Conservation (phyloP, 2,113 vertebrate genomes). For the Halcyon malimbica region DNA sequence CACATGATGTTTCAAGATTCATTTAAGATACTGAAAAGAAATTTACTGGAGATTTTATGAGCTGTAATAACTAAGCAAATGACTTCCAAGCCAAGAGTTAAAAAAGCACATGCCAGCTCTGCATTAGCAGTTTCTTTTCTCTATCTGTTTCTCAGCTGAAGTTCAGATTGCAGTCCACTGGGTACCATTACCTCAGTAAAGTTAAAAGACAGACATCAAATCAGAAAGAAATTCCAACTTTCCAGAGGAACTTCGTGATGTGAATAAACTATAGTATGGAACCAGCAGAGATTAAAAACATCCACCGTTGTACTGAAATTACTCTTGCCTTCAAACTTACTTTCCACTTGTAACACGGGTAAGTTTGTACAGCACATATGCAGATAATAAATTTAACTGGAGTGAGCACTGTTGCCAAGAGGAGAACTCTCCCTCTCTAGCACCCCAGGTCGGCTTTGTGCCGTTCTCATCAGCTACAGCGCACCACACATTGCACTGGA, state of each 20-base stretch:
- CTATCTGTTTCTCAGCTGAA: conserved; percentile 61
- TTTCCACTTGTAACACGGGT: not conserved
- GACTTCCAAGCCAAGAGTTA: conserved; percentile 44
- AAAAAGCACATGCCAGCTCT: conserved; percentile 44
- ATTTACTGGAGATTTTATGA: conserved; percentile 55
- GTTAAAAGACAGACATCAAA: conserved; percentile 50
- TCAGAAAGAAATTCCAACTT: conserved; percentile 50
- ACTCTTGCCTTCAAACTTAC: conserved; percentile 9
- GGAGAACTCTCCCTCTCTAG: not conserved
- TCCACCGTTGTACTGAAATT: conserved; percentile 24
- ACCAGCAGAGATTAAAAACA: conserved; percentile 60
- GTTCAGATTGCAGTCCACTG: conserved; percentile 38
- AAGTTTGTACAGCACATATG: conserved; percentile 21
- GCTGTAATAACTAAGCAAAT: conserved; percentile 56
- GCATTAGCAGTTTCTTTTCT: conserved; percentile 46
- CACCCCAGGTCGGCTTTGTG: conserved; percentile 32
- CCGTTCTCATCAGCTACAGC: conserved; percentile 20
- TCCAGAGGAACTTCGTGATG: not conserved
- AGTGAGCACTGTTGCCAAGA: not conserved
- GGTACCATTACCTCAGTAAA: conserved; percentile 38
- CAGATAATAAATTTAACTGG: conserved; percentile 24
- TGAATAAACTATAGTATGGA: not conserved
- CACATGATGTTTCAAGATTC: conserved; percentile 38
- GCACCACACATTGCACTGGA: not conserved
- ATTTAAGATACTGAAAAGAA: conserved; percentile 58